Evolutionary conservation across 1,140 invertebrate species (phyloP).

Genomic region (Drosophila pallidifrons): DNA sequence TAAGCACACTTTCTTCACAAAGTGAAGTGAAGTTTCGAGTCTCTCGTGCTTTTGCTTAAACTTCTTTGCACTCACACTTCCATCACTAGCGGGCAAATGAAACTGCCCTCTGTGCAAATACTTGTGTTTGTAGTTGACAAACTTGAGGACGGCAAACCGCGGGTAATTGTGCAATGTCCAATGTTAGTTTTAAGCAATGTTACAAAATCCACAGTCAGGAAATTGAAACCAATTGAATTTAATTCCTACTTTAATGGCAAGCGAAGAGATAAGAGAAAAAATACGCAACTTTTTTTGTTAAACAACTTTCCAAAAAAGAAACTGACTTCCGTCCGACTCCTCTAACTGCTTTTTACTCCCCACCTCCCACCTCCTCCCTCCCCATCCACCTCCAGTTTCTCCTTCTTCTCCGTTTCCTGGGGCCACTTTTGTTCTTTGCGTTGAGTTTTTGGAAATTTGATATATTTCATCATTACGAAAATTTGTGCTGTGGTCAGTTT

Average conservation of each 20-base stretch:
- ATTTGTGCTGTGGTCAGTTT: conserved; percentile 28
- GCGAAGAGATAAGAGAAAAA: too few species aligned
- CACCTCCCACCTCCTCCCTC: too few species aligned
- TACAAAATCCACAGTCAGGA: background rate
- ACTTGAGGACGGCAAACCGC: conserved; percentile 15
- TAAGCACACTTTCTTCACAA: too few species aligned
- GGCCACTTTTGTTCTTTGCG: background rate
- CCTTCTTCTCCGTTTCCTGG: background rate
- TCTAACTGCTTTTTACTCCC: background rate
- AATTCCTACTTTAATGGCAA: background rate
- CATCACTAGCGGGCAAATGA: conserved; percentile 1
- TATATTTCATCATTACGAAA: conserved; percentile 37
- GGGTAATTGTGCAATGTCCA: conserved; percentile 6
- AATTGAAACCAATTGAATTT: conserved; percentile 1
- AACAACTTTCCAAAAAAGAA: conserved; percentile 1
- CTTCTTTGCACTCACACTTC: background rate
- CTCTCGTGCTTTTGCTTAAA: too few species aligned
- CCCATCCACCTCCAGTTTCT: background rate
- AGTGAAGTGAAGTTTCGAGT: too few species aligned
- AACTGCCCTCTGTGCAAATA: conserved; percentile 4
- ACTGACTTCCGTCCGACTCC: background rate
- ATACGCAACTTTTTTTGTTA: background rate
- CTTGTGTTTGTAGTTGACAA: conserved; percentile 21
- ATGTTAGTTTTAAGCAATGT: conserved; percentile 22
- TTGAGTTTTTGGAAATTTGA: conserved; percentile 23